Conservation (phyloP, 2,797 vertebrate genomes). For the Nannoperca obscura region DNA sequence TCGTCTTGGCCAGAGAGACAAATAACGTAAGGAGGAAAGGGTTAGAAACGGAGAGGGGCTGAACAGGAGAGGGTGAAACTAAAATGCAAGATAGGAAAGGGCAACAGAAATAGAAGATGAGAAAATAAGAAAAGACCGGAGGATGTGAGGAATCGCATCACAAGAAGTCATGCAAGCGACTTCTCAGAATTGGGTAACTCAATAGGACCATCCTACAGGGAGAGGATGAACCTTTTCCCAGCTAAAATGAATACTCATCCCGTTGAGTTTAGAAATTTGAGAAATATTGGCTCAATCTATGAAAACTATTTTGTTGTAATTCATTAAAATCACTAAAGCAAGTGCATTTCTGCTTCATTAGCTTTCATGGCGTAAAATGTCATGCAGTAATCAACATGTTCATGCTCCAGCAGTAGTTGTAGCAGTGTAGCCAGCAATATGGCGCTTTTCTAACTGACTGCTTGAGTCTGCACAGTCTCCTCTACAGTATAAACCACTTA, state of each 20-base stretch:
- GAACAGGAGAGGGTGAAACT: conserved; percentile 22
- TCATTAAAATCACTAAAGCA: conserved; percentile 30
- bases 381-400: conserved; percentile 35
- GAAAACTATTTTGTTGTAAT: conserved; percentile 3
- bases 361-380: conserved; percentile 33
- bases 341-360: conserved; percentile 24
- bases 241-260: conserved; percentile 33
- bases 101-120: conserved; percentile 46
- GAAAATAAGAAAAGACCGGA: conserved; percentile 14
- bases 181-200: conserved; percentile 59
- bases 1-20: conserved; percentile 68
- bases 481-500: conserved; percentile 27
- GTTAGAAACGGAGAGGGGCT: conserved; percentile 33
- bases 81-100: conserved; percentile 41
- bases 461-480: conserved; percentile 8
- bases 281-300: background rate
- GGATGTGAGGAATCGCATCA: conserved; percentile 28
- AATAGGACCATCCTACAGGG: conserved; percentile 38
- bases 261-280: conserved; percentile 13
- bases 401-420: conserved; percentile 27
- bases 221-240: conserved; percentile 19
- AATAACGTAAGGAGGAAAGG: conserved; percentile 56
- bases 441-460: background rate
- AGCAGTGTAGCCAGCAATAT: conserved; percentile 15
- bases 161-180: conserved; percentile 46